A percentile compares a stretch with the other conserved stretches of the same genome.
phyloP scores from a whole-genome alignment of 2,888 invertebrate species.

The Archips crataeganus region DNA sequence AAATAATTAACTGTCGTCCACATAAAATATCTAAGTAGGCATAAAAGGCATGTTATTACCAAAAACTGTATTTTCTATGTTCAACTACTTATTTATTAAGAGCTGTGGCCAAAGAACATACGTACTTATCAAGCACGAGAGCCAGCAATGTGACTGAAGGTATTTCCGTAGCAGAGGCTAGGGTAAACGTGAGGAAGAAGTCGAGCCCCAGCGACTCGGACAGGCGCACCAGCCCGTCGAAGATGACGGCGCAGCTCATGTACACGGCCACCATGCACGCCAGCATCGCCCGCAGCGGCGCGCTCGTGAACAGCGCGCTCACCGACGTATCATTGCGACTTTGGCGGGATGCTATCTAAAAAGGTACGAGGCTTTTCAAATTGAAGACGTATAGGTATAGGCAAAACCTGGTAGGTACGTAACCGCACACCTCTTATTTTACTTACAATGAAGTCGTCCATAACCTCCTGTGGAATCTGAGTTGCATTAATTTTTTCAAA shows the following conservation, averaged over 20 bases:
- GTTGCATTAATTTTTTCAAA: slow-evolving; percentile 77
- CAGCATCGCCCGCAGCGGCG: slow-evolving; percentile 65
- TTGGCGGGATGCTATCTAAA: slow-evolving; percentile 68
- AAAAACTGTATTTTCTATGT: too few species aligned
- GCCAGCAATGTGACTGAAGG: slow-evolving; percentile 75
- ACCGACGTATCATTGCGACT: slow-evolving; percentile 65
- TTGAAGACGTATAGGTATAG: background rate
- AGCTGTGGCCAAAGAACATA: background rate
- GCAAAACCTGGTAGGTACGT: background rate
- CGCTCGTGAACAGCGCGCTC: slow-evolving; percentile 61
- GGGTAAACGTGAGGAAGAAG: slow-evolving; percentile 78
- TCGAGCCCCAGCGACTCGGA: slow-evolving; percentile 76
- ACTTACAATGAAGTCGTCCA: slow-evolving; percentile 81
- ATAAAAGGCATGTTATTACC: too few species aligned
- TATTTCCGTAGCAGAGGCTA: slow-evolving; percentile 79
- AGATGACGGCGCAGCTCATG: slow-evolving; percentile 74
- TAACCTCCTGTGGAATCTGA: slow-evolving; percentile 75
- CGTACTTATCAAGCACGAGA: slow-evolving; percentile 69
- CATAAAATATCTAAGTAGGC: too few species aligned
- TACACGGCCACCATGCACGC: slow-evolving; percentile 68
- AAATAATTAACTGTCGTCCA: too few species aligned
- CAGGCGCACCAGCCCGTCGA: slow-evolving; percentile 79
- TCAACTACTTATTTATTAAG: too few species aligned
- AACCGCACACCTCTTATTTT: background rate
- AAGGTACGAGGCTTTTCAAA: background rate